Conservation (phyloP, 2,113 vertebrate species). For the Gymnorhina tibicen region DNA sequence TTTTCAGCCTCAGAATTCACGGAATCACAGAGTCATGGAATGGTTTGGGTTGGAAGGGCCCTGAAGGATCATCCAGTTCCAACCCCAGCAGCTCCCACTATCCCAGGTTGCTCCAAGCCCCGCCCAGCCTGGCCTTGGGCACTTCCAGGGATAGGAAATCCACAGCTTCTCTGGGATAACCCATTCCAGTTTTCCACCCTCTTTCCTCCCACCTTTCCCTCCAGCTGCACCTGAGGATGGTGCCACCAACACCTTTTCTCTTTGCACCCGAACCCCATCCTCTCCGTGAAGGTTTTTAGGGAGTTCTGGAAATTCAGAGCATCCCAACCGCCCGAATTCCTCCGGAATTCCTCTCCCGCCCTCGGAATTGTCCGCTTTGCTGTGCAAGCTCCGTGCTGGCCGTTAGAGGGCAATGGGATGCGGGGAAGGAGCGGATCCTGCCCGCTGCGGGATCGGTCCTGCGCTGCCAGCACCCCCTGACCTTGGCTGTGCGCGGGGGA, state of each 20-base stretch:
- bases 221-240: rapidly evolving
- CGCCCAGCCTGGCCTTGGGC: not conserved
- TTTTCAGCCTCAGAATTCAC: not conserved
- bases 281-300: not conserved
- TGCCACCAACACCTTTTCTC: not conserved
- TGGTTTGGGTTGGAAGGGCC: not conserved
- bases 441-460: not conserved
- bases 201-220: not conserved
- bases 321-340: rapidly evolving
- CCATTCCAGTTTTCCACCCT: not conserved
- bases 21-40: not conserved
- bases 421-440: not conserved
- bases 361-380: rapidly evolving
- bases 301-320: not conserved
- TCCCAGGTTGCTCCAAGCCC: not conserved
- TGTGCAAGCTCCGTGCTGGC: not conserved
- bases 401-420: constrained; percentile 12
- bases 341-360: not conserved
- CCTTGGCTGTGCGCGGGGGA: not conserved
- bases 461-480: not conserved
- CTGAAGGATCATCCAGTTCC: not conserved
- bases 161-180: not conserved
- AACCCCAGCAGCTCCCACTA: rapidly evolving
- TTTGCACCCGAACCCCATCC: no score
- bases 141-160: not conserved